Base-by-base conservation (phyloP, 1,140 invertebrate genomes). In the Drosophila ambigua region DNA sequence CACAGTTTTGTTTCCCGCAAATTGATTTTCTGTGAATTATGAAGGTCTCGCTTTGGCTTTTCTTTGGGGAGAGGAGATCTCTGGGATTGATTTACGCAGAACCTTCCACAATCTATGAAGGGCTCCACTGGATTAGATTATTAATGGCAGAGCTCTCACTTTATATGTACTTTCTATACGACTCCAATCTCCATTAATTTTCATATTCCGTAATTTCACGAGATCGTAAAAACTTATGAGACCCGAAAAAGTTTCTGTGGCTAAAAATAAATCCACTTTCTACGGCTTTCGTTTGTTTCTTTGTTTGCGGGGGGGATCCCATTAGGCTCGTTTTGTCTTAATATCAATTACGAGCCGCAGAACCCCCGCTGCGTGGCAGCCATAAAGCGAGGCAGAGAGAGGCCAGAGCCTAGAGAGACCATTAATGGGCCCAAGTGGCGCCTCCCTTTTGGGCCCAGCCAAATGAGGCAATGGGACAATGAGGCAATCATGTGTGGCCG, bases 331-430 rank as follows among this genome's bases (percentile, higher is more conserved):
- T 77, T 87, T 62, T 59, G 78, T 49, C 65, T 60, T 77, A 78
- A 87, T 87, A 85, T 78, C 82, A 85, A 85, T 87, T 87, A 85
- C 78, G 65, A 69, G 54, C 51, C 20, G 24, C 54, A 41, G 26
- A 35, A 48, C 16, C 61, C 69, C 77, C 63, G 82, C 60, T 65
- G 77, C 57, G 64, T 67, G 63, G 44, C 60, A 60, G 45, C 50
- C 81, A 75, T 84, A 64, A 84, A 84, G 63, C 24, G 67, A 15
- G 54, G 1, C n/a, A 54, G 16, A 58, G 16, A 54, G 20, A 23
- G 15, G 46, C 26, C n/a, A 6, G 4, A 2, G 16, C 13, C 13
- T n/a, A 23, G 52, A 46, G 11, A 43, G 50, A 43, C 48, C 53
- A 69, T 69, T 69, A 69, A 69, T 50, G 64, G 48, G 64, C 51